These are phyloP conservation scores for Hippocampus barbouri DNA, from an alignment of 2,113 vertebrate species.

Conservation along the genomic window DNA sequence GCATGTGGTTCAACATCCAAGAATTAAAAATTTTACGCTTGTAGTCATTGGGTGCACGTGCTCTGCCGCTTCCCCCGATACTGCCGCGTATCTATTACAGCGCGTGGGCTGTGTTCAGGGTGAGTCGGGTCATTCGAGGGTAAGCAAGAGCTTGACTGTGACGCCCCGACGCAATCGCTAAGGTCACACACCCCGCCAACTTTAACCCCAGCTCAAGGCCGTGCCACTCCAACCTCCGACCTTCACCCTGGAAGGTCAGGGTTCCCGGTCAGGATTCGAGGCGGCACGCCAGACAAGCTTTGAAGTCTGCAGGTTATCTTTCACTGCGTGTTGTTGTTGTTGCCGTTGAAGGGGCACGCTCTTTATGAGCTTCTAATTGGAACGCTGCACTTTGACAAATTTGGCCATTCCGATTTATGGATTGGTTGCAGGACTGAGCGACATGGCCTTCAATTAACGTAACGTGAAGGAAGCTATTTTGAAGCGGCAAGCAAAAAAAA, in stretches of 20 bases:
- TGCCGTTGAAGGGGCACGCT: background rate
- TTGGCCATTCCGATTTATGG: conserved; percentile 15
- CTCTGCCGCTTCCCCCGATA: background rate
- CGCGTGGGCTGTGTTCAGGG: conserved; percentile 21
- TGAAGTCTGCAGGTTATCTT: conserved; percentile 52
- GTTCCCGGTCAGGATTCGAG: conserved; percentile 1
- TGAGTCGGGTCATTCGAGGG: conserved; percentile 47
- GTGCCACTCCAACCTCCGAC: background rate
- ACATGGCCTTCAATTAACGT: background rate
- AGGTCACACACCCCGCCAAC: conserved; percentile 63
- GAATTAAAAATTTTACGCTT: no score
- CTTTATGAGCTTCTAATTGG: background rate
- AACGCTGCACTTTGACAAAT: background rate
- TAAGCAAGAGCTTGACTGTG: conserved; percentile 32
- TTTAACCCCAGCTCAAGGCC: conserved; percentile 32
- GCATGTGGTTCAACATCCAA: no score
- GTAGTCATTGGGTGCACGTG: background rate
- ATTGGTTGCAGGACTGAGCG: background rate
- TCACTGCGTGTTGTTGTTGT: conserved; percentile 45
- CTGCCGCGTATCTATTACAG: background rate
- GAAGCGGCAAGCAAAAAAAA: no score
- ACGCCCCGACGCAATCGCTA: conserved; percentile 48
- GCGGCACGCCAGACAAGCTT: conserved; percentile 40
- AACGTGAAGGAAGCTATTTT: no score
- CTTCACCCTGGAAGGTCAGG: conserved; percentile 24